phyloP scores from a whole-genome alignment of 1,140 invertebrate genomes.

The Drosophila sp. region DNA sequence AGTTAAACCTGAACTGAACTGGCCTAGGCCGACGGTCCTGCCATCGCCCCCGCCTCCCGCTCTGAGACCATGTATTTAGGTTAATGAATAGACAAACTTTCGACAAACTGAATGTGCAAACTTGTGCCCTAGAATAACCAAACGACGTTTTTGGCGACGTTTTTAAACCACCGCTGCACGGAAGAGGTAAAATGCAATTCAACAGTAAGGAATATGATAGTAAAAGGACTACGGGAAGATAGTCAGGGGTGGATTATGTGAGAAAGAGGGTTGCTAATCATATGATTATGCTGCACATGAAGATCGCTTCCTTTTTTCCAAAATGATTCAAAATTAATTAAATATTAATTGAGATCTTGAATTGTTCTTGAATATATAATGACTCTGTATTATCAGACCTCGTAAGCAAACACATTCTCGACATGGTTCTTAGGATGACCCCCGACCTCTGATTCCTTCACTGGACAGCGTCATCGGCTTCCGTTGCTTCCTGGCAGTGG shows the following conservation, averaged over 20 bases:
- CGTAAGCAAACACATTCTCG: too few relatives aligned
- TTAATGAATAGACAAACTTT: slow-evolving; percentile 82
- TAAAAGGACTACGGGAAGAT: slow-evolving; percentile 36
- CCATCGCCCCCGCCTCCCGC: slow-evolving; percentile 7
- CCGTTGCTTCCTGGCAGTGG: slow-evolving; percentile 17
- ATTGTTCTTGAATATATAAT: too few relatives aligned
- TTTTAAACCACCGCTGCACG: slow-evolving; percentile 41
- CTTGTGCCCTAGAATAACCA: slow-evolving; percentile 42
- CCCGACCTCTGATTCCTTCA: background rate
- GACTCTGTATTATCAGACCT: too few relatives aligned
- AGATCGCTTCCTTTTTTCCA: too few relatives aligned
- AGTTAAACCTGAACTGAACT: slow-evolving; percentile 60
- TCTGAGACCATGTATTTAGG: slow-evolving; percentile 61
- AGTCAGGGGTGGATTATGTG: slow-evolving; percentile 23
- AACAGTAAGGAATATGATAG: slow-evolving; percentile 43
- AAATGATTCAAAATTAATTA: too few relatives aligned
- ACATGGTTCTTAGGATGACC: too few relatives aligned
- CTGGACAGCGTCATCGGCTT: background rate
- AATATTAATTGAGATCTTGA: too few relatives aligned
- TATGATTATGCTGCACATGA: too few relatives aligned
- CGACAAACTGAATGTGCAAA: slow-evolving; percentile 77
- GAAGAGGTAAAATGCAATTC: slow-evolving; percentile 65
- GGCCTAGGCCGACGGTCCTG: slow-evolving; percentile 44
- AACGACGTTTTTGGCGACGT: slow-evolving; percentile 37
- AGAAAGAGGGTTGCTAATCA: background rate